These are phyloP conservation scores for Nebria ingens DNA, from an alignment of 1,140 invertebrate species.

Conservation along the genomic window DNA sequence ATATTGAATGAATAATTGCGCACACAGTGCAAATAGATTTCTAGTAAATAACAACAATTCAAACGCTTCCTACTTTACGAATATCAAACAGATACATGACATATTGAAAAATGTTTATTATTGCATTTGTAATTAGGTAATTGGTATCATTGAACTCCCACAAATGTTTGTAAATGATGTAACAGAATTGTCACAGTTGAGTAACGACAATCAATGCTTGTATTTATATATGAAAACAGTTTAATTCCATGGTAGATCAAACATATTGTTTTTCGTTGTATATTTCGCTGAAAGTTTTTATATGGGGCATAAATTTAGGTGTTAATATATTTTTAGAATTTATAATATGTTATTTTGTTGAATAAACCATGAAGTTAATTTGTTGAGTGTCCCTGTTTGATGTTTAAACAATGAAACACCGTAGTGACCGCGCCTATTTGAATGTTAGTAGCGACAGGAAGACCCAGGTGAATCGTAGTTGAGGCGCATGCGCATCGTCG, in stretches of 20 bases:
- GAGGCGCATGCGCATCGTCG: background rate
- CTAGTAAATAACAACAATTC: too few relatives aligned
- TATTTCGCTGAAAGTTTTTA: too few relatives aligned
- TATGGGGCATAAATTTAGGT: too few relatives aligned
- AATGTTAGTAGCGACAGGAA: background rate
- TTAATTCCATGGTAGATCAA: background rate
- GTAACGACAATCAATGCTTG: background rate
- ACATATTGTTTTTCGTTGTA: background rate
- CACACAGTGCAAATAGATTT: too few relatives aligned
- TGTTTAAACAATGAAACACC: background rate
- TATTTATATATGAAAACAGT: background rate
- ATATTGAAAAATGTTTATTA: too few relatives aligned
- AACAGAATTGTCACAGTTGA: background rate
- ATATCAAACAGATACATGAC: too few relatives aligned
- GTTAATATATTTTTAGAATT: too few relatives aligned
- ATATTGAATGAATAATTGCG: too few relatives aligned
- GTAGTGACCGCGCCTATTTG: background rate
- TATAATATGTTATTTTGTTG: too few relatives aligned
- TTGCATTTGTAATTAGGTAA: background rate
- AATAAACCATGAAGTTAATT: background rate
- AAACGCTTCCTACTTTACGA: too few relatives aligned
- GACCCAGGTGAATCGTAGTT: background rate
- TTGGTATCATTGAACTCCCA: conserved; percentile 1
- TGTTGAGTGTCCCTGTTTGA: background rate
- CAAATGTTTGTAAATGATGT: background rate